Percentiles rank a stretch among this genome's conserved stretches.
Conservation (phyloP, 2,113 vertebrate species). For the Corythoichthys intestinalis region DNA sequence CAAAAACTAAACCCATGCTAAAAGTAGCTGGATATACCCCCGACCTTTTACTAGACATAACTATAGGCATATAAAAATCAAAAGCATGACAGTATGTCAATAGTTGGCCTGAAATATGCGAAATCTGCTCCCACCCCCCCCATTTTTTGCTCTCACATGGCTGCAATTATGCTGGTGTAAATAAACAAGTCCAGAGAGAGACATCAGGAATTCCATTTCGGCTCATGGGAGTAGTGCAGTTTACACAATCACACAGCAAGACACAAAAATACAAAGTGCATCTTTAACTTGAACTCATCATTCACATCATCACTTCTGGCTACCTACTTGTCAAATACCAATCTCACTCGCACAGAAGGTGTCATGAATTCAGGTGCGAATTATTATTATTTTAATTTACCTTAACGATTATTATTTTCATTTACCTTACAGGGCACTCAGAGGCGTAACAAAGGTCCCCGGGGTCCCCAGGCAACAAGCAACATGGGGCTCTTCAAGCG, state of each 20-base stretch:
- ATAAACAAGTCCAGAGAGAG: conserved; percentile 48
- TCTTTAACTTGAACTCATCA: conserved; percentile 1
- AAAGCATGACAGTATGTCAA: conserved; percentile 12
- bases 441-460: too few species aligned
- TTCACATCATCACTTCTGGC: conserved; percentile 4
- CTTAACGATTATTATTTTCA: too few species aligned
- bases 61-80: not conserved
- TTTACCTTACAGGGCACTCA: too few species aligned
- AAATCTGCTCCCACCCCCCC: conserved; percentile 28
- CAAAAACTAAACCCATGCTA: not conserved
- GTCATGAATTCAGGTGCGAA: not conserved
- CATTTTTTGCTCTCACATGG: conserved; percentile 36
- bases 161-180: conserved; percentile 58
- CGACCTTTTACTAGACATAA: not conserved
- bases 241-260: conserved; percentile 33
- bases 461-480: too few species aligned
- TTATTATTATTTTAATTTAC: too few species aligned
- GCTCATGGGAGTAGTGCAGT: conserved; percentile 32
- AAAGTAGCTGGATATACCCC: not conserved
- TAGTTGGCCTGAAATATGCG: conserved; percentile 26
- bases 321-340: not conserved
- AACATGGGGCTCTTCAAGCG: too few species aligned
- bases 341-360: not conserved
- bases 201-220: conserved; percentile 49
- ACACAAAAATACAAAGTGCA: conserved; percentile 17